These are phyloP conservation scores for Spizaetus ornatus DNA, from an alignment of 2,113 vertebrate genomes.

Conservation along the genomic window DNA sequence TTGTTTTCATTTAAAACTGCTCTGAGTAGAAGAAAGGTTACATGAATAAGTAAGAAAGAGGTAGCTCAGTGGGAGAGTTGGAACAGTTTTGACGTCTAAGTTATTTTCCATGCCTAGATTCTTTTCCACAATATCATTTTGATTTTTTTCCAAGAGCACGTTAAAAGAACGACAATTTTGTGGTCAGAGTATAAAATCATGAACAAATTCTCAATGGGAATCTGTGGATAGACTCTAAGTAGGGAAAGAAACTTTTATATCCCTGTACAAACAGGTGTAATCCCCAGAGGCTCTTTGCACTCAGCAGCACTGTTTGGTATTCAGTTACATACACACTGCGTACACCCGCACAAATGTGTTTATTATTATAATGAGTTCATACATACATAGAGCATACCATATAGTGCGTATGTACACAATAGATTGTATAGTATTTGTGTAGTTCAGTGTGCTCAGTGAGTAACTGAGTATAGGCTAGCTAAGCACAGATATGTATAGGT, in stretches of 20 bases:
- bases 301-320: background rate
- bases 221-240: background rate
- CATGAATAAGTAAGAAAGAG: background rate
- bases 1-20: background rate
- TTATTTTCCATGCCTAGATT: constrained; percentile 18
- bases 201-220: background rate
- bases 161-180: constrained; percentile 35
- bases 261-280: constrained; percentile 32
- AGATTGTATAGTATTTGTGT: background rate
- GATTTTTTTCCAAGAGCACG: background rate
- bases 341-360: background rate
- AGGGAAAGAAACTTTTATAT: constrained; percentile 33
- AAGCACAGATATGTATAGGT: background rate
- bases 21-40: constrained; percentile 3
- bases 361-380: background rate
- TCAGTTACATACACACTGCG: background rate
- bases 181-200: constrained; percentile 16
- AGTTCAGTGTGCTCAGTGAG: background rate
- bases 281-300: background rate
- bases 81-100: background rate
- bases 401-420: background rate
- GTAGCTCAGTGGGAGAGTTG: background rate
- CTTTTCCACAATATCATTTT: constrained; percentile 6
- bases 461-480: background rate
- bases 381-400: background rate